Evolutionary conservation across 2,797 vertebrate genomes (phyloP), one percentile per base, ranked within the genome.

Genomic region (Falco concolor): DNA sequence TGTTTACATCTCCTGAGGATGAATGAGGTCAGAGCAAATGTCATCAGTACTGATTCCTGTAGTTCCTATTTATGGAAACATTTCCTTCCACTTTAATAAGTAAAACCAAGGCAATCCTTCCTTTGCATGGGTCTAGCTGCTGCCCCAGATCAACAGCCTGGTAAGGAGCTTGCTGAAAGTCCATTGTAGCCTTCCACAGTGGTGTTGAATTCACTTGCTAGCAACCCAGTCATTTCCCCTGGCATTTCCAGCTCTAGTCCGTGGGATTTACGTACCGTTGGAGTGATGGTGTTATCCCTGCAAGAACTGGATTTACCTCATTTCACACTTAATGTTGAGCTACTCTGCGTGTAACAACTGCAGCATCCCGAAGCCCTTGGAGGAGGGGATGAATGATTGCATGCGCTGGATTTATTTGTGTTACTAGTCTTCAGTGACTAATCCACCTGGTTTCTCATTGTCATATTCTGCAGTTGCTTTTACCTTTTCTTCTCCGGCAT

Each of bases 161-260:
- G 12, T 5, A 5, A 65, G 87, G 52, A 70, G 28, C 65, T 57
- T 5, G 0, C 25, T 1, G 1, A 24, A 40, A 49, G 5, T 15
- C 59, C 2, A 4, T 27, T 13, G 0, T 24, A 1, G 1, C 18
- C n/a, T 69, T 54, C 38, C 23, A 22, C 1, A 1, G 16, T 13
- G 77, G 30, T 7, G 2, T 12, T 24, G 22, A 40, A 57, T 38
- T 44, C 34, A 16, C 52, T 40, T 53, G 53, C 42, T 21, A 23
- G 19, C 28, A 25, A 54, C 42, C 53, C 72, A n/a, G 28, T 34
- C n/a, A 7, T 5, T 60, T 63, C 56, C 76, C 49, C 12, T 22
- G 20, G 22, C 13, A 1, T 13, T 68, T 36, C 61, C 81, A 53
- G 22, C 75, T 73, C 53, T 2, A 3, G n/a, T 10, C 52, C 2